These are phyloP conservation scores for Schizotus pectinicornis DNA, from an alignment of 2,888 invertebrate genomes.

Conservation along the genomic window DNA sequence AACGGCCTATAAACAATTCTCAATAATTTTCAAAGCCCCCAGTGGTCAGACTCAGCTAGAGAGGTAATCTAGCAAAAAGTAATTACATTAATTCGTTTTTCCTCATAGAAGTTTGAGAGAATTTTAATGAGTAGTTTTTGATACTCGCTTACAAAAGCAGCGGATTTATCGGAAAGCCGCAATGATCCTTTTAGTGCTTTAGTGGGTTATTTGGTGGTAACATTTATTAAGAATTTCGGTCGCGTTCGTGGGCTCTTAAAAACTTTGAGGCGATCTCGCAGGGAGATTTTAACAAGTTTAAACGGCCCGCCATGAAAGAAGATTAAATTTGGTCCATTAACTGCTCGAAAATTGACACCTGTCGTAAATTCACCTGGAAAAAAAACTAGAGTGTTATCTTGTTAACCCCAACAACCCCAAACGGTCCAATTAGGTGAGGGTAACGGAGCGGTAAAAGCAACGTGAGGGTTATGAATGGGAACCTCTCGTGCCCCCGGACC, in stretches of 20 bases:
- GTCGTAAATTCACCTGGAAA: conserved; percentile 39
- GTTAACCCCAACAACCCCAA: conserved; percentile 50
- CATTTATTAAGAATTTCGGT: conserved; percentile 24
- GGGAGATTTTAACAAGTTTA: conserved; percentile 26
- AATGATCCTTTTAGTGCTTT: conserved; percentile 17
- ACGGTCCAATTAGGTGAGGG: conserved; percentile 51
- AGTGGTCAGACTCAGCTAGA: background rate
- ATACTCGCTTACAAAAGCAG: no score
- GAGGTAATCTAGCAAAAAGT: no score
- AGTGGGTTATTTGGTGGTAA: conserved; percentile 18
- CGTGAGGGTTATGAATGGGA: conserved; percentile 47
- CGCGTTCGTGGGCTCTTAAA: conserved; percentile 14
- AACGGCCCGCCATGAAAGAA: conserved; percentile 24
- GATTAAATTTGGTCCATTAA: conserved; percentile 36
- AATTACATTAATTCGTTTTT: no score
- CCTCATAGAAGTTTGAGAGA: no score
- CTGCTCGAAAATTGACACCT: conserved; percentile 39
- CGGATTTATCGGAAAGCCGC: conserved; percentile 9
- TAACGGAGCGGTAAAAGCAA: conserved; percentile 47
- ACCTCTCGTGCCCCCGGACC: conserved; percentile 39
- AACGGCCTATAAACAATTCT: conserved; percentile 20
- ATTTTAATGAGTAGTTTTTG: no score
- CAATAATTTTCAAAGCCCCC: conserved; percentile 14
- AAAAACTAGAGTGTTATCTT: conserved; percentile 50
- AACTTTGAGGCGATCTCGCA: conserved; percentile 8